Evolutionary conservation across 2,113 vertebrate genomes (phyloP).

Genomic region (Heterotis niloticus): DNA sequence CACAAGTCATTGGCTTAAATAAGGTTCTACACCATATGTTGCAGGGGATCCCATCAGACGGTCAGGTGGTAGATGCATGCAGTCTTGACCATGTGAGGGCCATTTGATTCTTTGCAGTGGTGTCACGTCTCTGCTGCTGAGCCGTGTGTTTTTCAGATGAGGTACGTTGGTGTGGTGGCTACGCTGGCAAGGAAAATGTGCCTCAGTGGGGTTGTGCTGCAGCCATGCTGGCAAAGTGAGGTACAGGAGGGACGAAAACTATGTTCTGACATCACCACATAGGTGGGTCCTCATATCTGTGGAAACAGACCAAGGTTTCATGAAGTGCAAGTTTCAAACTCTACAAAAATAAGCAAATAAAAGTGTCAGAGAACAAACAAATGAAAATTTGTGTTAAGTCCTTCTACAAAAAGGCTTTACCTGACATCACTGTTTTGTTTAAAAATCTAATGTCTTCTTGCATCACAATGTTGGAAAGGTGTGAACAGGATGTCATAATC

Average conservation of each 20-base stretch:
- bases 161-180: constrained; percentile 10
- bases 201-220: not conserved
- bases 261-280: constrained; percentile 58
- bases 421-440: not conserved
- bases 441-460: too few relatives aligned
- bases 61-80: constrained; percentile 11
- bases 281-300: constrained; percentile 62
- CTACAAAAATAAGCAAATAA: not conserved
- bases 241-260: constrained; percentile 1
- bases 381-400: not conserved
- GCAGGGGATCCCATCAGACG: constrained; percentile 18
- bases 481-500: too few relatives aligned
- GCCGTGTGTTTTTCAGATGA: constrained; percentile 27
- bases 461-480: too few relatives aligned
- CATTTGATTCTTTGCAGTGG: constrained; percentile 26
- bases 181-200: constrained; percentile 35
- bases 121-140: constrained; percentile 8
- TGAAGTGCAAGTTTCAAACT: not conserved
- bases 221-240: not conserved
- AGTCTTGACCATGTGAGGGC: constrained; percentile 15
- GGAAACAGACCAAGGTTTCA: constrained; percentile 18
- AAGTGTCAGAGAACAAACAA: not conserved
- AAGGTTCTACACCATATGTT: constrained; percentile 55
- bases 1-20: constrained; percentile 38
- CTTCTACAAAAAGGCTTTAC: not conserved